Evolutionary conservation across 2,888 invertebrate species (phyloP).

Genomic region (Melanotus villosus): DNA sequence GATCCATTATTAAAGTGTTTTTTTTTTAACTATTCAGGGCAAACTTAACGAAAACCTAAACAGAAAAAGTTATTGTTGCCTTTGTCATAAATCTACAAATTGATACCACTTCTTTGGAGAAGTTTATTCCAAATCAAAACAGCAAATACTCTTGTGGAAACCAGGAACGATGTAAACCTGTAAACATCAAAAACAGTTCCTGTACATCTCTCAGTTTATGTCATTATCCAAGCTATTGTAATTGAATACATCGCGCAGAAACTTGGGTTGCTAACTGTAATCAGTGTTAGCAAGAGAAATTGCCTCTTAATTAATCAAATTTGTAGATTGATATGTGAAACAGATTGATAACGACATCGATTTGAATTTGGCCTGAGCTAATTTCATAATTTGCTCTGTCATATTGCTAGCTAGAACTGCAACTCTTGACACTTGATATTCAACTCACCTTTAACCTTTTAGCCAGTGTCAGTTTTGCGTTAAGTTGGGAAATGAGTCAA

Average conservation of each 20-base stretch:
- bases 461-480: not conserved
- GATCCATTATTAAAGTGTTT: too few relatives aligned
- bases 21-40: too few relatives aligned
- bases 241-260: constrained; percentile 25
- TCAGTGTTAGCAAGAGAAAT: constrained; percentile 23
- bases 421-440: not conserved
- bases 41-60: too few relatives aligned
- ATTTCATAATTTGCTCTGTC: not conserved
- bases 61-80: too few relatives aligned
- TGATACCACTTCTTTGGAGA: too few relatives aligned
- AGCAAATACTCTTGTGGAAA: too few relatives aligned
- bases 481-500: not conserved
- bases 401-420: not conserved
- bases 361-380: not conserved
- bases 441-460: not conserved
- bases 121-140: too few relatives aligned
- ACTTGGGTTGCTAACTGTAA: constrained; percentile 22
- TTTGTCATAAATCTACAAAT: too few relatives aligned
- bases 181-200: constrained; percentile 9
- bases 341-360: constrained; percentile 20
- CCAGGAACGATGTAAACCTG: not conserved
- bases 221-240: constrained; percentile 20
- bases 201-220: not conserved
- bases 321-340: constrained; percentile 30
- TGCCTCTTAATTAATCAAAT: constrained; percentile 31